phyloP scores from a whole-genome alignment of 1,140 invertebrate genomes.

The Chironomus tepperi region DNA sequence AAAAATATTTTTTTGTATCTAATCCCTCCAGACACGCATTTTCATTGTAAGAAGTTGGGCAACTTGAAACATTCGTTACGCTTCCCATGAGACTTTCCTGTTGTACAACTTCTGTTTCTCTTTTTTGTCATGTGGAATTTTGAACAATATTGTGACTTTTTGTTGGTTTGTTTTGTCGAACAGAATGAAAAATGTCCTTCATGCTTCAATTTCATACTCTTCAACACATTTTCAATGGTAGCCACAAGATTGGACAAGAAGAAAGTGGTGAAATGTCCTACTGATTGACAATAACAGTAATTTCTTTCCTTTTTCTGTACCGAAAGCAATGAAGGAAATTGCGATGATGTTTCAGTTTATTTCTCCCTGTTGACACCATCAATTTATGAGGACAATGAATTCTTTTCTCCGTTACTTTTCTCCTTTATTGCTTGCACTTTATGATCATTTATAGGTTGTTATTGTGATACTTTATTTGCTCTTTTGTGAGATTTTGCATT shows the following conservation, averaged over 20 bases:
- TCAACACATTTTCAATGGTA: neutral
- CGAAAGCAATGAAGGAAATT: neutral
- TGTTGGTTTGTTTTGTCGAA: neutral
- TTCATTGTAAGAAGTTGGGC: neutral
- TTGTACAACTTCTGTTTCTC: neutral
- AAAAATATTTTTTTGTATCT: neutral
- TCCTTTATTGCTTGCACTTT: constrained; percentile 2
- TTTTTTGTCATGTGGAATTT: neutral
- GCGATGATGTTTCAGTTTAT: constrained; percentile 22
- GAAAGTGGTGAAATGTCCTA: neutral
- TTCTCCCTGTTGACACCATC: neutral
- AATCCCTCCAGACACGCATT: neutral
- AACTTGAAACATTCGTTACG: constrained; percentile 7
- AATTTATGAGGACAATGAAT: constrained; percentile 19
- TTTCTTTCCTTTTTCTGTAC: neutral
- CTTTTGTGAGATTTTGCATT: neutral
- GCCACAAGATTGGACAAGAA: neutral
- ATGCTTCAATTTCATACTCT: neutral
- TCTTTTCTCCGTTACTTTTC: neutral
- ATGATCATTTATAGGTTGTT: neutral
- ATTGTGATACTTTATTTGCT: neutral
- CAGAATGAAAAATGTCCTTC: neutral
- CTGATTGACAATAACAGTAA: neutral
- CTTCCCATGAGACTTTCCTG: neutral
- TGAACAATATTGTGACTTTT: constrained; percentile 4